These are phyloP conservation scores for Erynnis tages DNA, from an alignment of 2,888 invertebrate genomes.

Conservation along the genomic window DNA sequence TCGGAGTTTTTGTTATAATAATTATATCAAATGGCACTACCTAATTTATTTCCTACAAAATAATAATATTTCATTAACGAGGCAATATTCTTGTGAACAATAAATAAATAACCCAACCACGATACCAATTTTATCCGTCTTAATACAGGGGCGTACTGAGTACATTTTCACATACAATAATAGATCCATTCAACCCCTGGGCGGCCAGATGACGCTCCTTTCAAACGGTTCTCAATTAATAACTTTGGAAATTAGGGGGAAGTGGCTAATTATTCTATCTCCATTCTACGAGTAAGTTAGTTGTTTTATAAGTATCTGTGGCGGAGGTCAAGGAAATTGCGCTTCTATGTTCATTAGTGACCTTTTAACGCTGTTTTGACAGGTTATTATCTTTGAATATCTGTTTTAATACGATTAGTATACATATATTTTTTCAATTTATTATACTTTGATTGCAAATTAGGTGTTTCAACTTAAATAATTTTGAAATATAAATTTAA, in stretches of 20 bases:
- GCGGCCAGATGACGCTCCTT: slow-evolving; percentile 66
- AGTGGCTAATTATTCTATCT: slow-evolving; percentile 73
- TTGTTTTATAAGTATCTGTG: slow-evolving; percentile 43
- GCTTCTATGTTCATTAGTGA: slow-evolving; percentile 9
- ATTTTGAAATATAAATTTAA: too few species aligned
- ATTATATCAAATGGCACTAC: too few species aligned
- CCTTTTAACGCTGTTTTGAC: slow-evolving; percentile 3
- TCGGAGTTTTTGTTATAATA: too few species aligned
- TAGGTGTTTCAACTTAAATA: too few species aligned
- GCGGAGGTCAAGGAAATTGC: slow-evolving; percentile 23
- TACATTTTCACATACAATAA: slow-evolving; percentile 12
- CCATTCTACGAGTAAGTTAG: slow-evolving; percentile 60
- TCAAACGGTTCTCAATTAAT: slow-evolving; percentile 72
- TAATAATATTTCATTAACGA: too few species aligned
- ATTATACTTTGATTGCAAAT: too few species aligned
- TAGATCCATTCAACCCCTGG: slow-evolving; percentile 40
- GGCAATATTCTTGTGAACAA: too few species aligned
- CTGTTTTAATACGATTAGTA: too few species aligned
- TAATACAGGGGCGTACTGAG: not conserved
- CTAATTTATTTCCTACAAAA: too few species aligned
- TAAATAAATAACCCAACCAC: too few species aligned
- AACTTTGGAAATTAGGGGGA: slow-evolving; percentile 74
- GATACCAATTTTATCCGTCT: not conserved
- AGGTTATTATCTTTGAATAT: too few species aligned
- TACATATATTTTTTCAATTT: too few species aligned